A percentile compares a stretch with the other conserved stretches of the same genome.
Evolutionary conservation across 2,797 vertebrate species (phyloP).

Genomic region (Syngnathus rostellatus): DNA sequence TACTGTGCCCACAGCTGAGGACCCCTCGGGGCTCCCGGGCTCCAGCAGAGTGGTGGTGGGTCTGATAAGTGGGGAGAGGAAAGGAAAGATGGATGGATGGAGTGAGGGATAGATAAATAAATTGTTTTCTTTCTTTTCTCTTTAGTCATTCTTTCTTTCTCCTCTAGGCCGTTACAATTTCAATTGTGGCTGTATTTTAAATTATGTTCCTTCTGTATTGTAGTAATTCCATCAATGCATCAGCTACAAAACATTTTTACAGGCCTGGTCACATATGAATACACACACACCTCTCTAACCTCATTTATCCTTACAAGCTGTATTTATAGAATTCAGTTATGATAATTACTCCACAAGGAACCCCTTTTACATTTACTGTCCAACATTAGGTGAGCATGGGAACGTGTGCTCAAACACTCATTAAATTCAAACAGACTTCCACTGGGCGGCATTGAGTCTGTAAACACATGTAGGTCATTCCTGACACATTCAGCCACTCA

Average conservation of each 20-base stretch:
- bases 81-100: not conserved
- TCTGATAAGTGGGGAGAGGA: slow-evolving; percentile 49
- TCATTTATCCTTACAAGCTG: slow-evolving; percentile 51
- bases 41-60: slow-evolving; percentile 86
- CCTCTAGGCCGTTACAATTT: not conserved
- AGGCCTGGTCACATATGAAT: slow-evolving; percentile 8
- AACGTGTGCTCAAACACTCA: slow-evolving; percentile 30
- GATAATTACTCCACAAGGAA: slow-evolving; percentile 53
- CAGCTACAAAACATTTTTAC: slow-evolving; percentile 41
- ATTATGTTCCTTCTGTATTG: not conserved
- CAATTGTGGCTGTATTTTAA: not conserved
- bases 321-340: slow-evolving; percentile 42
- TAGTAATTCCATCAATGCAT: not conserved
- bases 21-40: slow-evolving; percentile 83
- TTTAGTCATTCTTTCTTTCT: not conserved
- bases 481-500: slow-evolving; percentile 35
- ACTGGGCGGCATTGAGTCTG: slow-evolving; percentile 38
- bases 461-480: slow-evolving; percentile 53
- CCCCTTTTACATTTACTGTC: slow-evolving; percentile 10
- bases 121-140: too few species aligned
- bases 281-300: not conserved
- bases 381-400: slow-evolving; percentile 28
- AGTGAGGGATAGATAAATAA: too few species aligned
- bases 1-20: slow-evolving; percentile 78
- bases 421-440: slow-evolving; percentile 58